These are phyloP conservation scores for Peromyscus eremicus DNA, from an alignment of 2,797 vertebrate genomes.

Conservation along the genomic window DNA sequence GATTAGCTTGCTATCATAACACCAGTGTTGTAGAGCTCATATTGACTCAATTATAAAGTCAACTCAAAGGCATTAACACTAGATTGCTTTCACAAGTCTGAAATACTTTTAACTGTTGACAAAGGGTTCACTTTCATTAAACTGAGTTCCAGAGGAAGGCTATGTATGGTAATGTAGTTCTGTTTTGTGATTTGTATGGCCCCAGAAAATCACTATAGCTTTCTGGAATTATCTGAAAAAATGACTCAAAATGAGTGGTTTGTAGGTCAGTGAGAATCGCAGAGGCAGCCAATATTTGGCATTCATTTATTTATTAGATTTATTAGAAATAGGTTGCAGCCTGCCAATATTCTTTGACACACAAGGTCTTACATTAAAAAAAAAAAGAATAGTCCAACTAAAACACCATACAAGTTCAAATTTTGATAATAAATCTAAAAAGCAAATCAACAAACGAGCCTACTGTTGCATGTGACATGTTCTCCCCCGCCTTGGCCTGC, in stretches of 20 bases:
- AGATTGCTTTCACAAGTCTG: constrained; percentile 56
- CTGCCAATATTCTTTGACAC: constrained; percentile 70
- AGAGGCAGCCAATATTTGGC: constrained; percentile 75
- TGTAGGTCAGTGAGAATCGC: constrained; percentile 75
- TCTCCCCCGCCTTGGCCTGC: not conserved
- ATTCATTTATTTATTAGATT: constrained; percentile 83
- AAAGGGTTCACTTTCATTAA: constrained; percentile 77
- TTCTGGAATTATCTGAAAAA: constrained; percentile 76
- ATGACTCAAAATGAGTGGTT: constrained; percentile 70
- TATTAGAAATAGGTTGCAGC: constrained; percentile 80
- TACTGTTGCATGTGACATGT: not conserved
- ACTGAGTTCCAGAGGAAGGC: constrained; percentile 49
- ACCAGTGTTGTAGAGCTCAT: not conserved
- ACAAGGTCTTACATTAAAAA: constrained; percentile 73
- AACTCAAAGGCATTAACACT: constrained; percentile 74
- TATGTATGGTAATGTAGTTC: constrained; percentile 35
- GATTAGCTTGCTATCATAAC: constrained; percentile 68
- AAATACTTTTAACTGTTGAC: constrained; percentile 80
- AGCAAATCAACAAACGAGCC: constrained; percentile 53
- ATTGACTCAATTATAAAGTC: constrained; percentile 78
- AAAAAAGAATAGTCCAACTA: constrained; percentile 70
- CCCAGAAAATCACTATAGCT: constrained; percentile 72
- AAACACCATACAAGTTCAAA: constrained; percentile 66
- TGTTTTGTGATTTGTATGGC: constrained; percentile 66
- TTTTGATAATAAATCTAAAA: constrained; percentile 72